phyloP scores from a whole-genome alignment of 2,888 invertebrate species.

The Proisotoma minuta region DNA sequence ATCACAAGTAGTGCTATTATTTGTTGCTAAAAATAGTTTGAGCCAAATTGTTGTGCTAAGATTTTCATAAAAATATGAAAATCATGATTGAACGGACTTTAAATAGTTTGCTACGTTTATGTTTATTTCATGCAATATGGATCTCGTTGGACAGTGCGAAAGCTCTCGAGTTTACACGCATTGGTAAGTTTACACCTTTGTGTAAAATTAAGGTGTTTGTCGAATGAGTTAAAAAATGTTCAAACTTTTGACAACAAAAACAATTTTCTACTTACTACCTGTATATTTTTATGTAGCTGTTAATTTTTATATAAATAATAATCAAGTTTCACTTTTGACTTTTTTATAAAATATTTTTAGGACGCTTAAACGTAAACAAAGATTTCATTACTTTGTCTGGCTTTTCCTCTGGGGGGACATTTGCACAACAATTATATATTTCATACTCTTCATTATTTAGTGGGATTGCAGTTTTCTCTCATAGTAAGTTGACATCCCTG shows the following conservation, averaged over 20 bases:
- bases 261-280: too few relatives aligned
- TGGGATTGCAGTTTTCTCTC: slow-evolving; percentile 45
- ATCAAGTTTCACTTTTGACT: not conserved
- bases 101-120: not conserved
- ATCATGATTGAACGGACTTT: not conserved
- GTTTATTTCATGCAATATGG: not conserved
- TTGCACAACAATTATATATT: slow-evolving; percentile 45
- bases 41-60: too few relatives aligned
- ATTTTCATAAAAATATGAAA: not conserved
- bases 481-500: too few relatives aligned
- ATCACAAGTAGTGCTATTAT: too few relatives aligned
- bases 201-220: too few relatives aligned
- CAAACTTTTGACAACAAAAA: too few relatives aligned
- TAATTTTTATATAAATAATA: too few relatives aligned
- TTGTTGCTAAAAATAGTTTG: too few relatives aligned
- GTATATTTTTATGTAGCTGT: too few relatives aligned
- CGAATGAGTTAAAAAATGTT: too few relatives aligned
- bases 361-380: slow-evolving; percentile 19
- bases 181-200: not conserved
- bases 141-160: not conserved
- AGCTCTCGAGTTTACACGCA: not conserved
- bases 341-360: too few relatives aligned
- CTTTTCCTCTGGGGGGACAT: slow-evolving; percentile 44
- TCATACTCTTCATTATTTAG: slow-evolving; percentile 42
- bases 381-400: slow-evolving; percentile 40